These are phyloP conservation scores for Aspidapion aeneum DNA, from an alignment of 2,888 invertebrate species.

Conservation along the genomic window DNA sequence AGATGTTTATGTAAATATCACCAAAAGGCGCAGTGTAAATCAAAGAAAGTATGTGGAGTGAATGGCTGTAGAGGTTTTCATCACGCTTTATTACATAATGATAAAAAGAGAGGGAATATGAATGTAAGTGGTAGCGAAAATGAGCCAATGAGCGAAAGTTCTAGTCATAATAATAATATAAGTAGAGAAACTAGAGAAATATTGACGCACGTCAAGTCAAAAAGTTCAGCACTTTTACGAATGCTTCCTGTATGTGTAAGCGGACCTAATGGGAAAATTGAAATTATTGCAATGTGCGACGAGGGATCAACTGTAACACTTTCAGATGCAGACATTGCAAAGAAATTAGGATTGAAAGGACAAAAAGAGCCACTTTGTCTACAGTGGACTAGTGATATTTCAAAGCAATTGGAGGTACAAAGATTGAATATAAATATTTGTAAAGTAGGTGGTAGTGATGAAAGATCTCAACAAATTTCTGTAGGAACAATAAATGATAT, in stretches of 20 bases:
- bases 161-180: neutral
- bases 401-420: too few species aligned
- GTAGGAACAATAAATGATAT: neutral
- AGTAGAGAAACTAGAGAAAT: neutral
- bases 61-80: neutral
- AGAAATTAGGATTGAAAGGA: neutral
- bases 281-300: neutral
- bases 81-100: neutral
- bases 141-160: neutral
- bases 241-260: neutral
- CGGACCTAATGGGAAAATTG: neutral
- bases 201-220: neutral
- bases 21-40: neutral
- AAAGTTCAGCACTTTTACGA: neutral
- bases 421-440: too few species aligned
- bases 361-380: neutral
- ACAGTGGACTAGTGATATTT: neutral
- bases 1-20: neutral
- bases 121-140: neutral
- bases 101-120: neutral
- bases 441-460: too few species aligned
- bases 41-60: neutral
- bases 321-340: neutral
- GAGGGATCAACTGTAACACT: neutral
- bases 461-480: too few species aligned